Evolutionary conservation across 2,797 vertebrate species (phyloP), one percentile per base, ranked within the genome.

Genomic region (Tragelaphus eurycerus): DNA sequence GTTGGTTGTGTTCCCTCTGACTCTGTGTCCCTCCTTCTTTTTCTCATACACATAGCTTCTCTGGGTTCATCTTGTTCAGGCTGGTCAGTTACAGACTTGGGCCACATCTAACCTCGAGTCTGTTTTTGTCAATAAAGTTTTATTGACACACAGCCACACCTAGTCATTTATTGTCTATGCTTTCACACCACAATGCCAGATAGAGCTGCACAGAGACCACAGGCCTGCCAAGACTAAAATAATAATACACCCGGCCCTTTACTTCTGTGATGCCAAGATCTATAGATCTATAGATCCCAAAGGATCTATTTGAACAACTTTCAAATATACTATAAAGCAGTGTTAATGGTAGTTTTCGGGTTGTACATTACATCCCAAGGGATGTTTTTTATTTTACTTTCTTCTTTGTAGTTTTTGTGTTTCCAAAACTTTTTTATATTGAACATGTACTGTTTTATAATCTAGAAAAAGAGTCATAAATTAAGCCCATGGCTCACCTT

Each of bases 371-470:
- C 10, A 50, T 60, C 55, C 57, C 31, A 79, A 79, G 88, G 15
- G 43, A 25, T n/a, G 54, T 25, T 84, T 15, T 54, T 82, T 52
- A 78, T 90, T 76, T 43, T 43, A 6, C 23, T 92, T 86, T 76
- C 21, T 78, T 89, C 27, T 82, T 60, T 34, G 27, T 48, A 34
- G 12, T 55, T 78, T 95, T 89, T 90, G 15, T 54, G 46, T 54
- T 91, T 92, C 52, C 29, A 83, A 89, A 92, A 38, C 6, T 13
- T 95, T 91, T 87, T 64, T 38, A 27, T 92, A 67, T 71, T 86
- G 16, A 74, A 1, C 82, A 25, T 74, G 3, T 79, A 55, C n/a
- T 94, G 34, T 71, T 95, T 97, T 90, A 16, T 43, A 67, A 88
- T 90, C 38, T 84, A 95, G 85, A 59, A 87, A 87, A 78, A 59